Evolutionary conservation across 2,888 invertebrate genomes (phyloP).

Genomic region (Apodemia zela): DNA sequence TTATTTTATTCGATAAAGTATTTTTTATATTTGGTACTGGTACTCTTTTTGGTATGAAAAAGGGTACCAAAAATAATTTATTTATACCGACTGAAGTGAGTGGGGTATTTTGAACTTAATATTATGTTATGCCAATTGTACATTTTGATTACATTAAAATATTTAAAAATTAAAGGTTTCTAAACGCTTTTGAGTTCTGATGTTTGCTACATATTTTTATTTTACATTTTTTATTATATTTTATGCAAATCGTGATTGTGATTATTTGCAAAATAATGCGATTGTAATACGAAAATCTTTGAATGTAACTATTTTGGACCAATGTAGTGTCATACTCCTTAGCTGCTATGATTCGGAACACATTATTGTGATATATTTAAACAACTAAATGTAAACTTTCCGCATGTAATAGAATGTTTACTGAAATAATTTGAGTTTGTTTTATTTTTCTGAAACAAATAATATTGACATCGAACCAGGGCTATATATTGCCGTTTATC

Average conservation of each 20-base stretch:
- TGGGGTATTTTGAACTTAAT: too few relatives aligned
- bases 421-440: not conserved
- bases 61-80: too few relatives aligned
- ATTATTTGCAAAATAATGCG: not conserved
- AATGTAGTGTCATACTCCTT: slow-evolving; percentile 23
- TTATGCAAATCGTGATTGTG: not conserved
- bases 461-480: too few relatives aligned
- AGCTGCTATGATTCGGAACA: slow-evolving; percentile 52
- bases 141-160: too few relatives aligned
- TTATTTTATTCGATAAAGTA: too few relatives aligned
- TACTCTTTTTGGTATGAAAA: too few relatives aligned
- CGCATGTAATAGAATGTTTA: slow-evolving; percentile 57
- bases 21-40: too few relatives aligned
- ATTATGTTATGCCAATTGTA: too few relatives aligned
- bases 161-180: too few relatives aligned
- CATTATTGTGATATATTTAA: slow-evolving; percentile 54
- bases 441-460: not conserved
- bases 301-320: slow-evolving; percentile 29
- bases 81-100: too few relatives aligned
- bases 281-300: not conserved
- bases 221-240: not conserved
- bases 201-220: not conserved
- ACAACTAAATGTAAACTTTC: slow-evolving; percentile 47
- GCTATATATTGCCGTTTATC: too few relatives aligned
- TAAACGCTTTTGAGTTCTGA: too few relatives aligned